Evolutionary conservation across 2,113 vertebrate species (phyloP).

Genomic region (Mus spicilegus): DNA sequence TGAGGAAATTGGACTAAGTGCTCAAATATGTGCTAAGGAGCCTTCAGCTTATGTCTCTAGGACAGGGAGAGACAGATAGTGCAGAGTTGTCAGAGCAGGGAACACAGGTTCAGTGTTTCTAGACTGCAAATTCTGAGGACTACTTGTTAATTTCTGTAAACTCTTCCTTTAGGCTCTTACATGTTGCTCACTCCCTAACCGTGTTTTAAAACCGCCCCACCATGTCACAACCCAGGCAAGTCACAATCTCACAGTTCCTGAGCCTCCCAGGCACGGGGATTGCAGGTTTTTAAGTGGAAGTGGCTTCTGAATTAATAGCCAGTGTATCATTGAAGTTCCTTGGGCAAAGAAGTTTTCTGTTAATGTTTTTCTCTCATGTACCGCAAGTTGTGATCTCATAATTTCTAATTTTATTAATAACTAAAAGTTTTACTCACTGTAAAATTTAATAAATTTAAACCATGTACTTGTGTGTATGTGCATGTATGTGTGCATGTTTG

Average conservation of each 20-base stretch:
- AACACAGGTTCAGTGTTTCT: background rate
- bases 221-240: background rate
- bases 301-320: background rate
- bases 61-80: background rate
- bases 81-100: background rate
- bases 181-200: no score
- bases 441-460: background rate
- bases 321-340: background rate
- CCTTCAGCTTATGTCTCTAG: background rate
- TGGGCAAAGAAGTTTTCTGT: background rate
- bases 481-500: background rate
- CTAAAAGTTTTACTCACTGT: background rate
- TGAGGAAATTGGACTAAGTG: conserved; percentile 17
- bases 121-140: background rate
- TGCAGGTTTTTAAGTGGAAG: background rate
- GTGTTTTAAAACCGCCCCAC: background rate
- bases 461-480: background rate
- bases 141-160: background rate
- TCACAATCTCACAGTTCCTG: background rate
- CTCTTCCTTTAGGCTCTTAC: background rate
- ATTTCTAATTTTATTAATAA: background rate
- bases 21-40: background rate
- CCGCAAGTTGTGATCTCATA: background rate
- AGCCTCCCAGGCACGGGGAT: background rate
- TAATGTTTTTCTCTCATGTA: background rate